Evolutionary conservation across 1,140 invertebrate genomes (phyloP), one percentile per base, ranked within the genome.

Genomic region (Polyergus mexicanus): DNA sequence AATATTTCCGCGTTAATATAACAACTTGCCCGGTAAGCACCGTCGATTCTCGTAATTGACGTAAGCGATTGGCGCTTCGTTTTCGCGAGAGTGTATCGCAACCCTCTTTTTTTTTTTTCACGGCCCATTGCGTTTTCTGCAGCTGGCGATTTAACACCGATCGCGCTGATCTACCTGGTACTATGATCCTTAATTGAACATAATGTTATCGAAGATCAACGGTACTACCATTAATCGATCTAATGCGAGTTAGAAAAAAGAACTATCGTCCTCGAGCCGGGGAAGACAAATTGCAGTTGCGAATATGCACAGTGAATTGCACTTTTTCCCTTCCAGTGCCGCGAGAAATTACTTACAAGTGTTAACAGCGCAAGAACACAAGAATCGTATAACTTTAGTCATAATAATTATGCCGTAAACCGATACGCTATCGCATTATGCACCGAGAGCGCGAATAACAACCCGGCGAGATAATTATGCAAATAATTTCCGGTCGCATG

Each of bases 1-100:
- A 74, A 83, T 83, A 83, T 83, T 74, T 83, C 78, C 78, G 78
- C 78, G 78, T 83, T 83, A 83, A 83, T 83, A 68, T 83, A 83
- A 83, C 78, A 83, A 83, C 68, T 83, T 69, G 51, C 54, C 68
- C 54, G 19, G 78, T 83, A 83, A 83, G 78, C 78, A 60, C 68
- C 68, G 78, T 83, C 68, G 78, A 83, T 83, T 83, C 78, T 25
- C 68, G 68, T 83, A 83, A 83, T 83, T 83, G 78, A 83, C 78
- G 78, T 83, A 83, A 83, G 78, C 78, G 78, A 83, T 83, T 83
- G 78, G 78, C 78, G 78, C 78, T 83, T 83, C 78, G 68, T 83
- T 83, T 83, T 83, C 78, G 78, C 68, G 68, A 35, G 38, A 60
- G 54, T 83, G 56, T 74, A 72, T 72, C 68, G 78, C 54, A 60